Evolutionary conservation across 2,113 vertebrate species (phyloP).

Genomic region (Typhlomys cinereus): DNA sequence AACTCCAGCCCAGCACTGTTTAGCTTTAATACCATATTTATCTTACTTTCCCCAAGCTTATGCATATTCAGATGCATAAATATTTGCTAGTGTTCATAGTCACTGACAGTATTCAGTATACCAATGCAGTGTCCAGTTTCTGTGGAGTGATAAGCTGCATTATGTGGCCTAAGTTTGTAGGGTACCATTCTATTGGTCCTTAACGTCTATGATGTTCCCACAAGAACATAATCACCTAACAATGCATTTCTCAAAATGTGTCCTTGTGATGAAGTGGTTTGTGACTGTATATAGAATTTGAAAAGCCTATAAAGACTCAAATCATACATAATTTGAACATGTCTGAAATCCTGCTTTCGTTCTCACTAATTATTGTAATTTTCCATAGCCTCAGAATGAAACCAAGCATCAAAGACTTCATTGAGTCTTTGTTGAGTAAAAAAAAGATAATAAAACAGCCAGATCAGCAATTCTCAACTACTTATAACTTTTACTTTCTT

Average conservation of each 20-base stretch:
- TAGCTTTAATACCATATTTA: neutral
- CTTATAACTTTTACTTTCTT: neutral
- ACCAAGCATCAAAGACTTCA: neutral
- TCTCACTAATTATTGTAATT: neutral
- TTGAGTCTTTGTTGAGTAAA: neutral
- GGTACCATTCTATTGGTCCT: accelerated
- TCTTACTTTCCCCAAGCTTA: neutral
- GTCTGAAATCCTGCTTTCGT: neutral
- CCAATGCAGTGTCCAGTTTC: neutral
- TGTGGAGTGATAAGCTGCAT: no score
- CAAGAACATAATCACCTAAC: neutral
- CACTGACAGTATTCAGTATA: neutral
- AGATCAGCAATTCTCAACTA: neutral
- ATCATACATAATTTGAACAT: neutral
- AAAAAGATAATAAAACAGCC: neutral
- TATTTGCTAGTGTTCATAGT: neutral
- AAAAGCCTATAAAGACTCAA: neutral
- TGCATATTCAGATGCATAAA: neutral
- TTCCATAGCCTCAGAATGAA: neutral
- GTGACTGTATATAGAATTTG: neutral
- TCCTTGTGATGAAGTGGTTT: neutral
- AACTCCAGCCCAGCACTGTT: neutral
- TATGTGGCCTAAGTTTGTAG: accelerated
- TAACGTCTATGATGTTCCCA: neutral
- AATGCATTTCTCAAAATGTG: neutral